phyloP scores from a whole-genome alignment of 2,888 invertebrate genomes.

The Automeris io region DNA sequence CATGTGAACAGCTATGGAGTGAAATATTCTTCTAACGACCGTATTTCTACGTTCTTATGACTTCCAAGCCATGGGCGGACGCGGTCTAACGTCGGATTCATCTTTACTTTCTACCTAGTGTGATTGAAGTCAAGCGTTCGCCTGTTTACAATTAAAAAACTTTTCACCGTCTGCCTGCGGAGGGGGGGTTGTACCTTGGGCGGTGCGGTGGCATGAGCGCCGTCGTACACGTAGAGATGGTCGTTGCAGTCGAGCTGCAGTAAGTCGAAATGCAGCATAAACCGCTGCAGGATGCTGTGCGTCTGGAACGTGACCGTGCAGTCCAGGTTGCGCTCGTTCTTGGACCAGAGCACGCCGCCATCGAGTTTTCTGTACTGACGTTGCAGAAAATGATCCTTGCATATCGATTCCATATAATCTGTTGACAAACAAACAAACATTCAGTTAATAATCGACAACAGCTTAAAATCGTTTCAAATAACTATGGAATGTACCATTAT shows the following conservation, averaged over 20 bases:
- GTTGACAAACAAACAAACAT: slow-evolving; percentile 49
- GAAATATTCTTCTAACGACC: no score
- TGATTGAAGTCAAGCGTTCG: no score
- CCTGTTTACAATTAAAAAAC: no score
- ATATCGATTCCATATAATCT: slow-evolving; percentile 93
- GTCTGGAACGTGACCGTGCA: slow-evolving; percentile 97
- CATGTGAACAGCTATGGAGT: no score
- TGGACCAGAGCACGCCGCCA: slow-evolving; percentile 92
- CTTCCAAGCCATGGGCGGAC: no score
- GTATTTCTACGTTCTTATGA: no score
- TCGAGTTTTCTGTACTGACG: slow-evolving; percentile 94
- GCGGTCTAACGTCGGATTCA: no score
- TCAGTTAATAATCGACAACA: slow-evolving; percentile 13
- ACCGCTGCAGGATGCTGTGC: slow-evolving; percentile 94
- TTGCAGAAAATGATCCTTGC: slow-evolving; percentile 93
- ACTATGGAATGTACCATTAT: no score
- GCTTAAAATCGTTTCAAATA: no score
- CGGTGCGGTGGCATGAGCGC: slow-evolving; percentile 91
- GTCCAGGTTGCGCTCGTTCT: slow-evolving; percentile 93
- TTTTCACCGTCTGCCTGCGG: no score
- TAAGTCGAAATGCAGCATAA: slow-evolving; percentile 95
- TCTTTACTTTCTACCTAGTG: no score
- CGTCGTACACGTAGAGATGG: slow-evolving; percentile 94
- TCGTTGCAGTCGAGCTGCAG: slow-evolving; percentile 96
- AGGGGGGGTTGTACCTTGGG: slow-evolving; percentile 86